Evolutionary conservation across 2,113 vertebrate genomes (phyloP), one percentile per base, ranked within the genome.

Genomic region (Centropus unirufus): DNA sequence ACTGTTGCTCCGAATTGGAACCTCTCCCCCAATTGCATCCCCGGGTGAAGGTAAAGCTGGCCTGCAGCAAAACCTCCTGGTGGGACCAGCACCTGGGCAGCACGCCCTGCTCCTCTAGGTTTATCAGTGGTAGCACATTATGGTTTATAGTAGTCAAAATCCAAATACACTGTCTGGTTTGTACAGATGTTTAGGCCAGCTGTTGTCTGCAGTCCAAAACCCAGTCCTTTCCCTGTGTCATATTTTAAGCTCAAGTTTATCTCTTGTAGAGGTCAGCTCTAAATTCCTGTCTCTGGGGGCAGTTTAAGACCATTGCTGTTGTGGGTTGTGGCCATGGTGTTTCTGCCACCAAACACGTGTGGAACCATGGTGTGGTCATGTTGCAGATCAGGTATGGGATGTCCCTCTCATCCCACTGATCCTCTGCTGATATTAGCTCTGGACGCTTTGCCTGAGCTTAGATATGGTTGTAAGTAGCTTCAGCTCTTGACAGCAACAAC

Each of bases 401-500:
- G 73, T 49, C 46, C 30, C 30, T 36, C 39, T 69, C 46, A n/a
- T 21, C 51, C 30, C 32, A 42, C 81, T 2, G 1, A 3, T 40
- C 46, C 40, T 10, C 24, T 57, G 26, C 59, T 77, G 67, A n/a
- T 13, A 22, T 29, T 58, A 58, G 5, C 24, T 87, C 44, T 8
- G 1, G 49, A 81, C 72, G 55, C 68, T 77, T 83, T 89, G 63
- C n/a, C 40, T n/a, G 55, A 49, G 24, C 34, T 76, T 63, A 47
- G 44, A 29, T 14, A 3, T 36, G 47, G n/a, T 54, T 63, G 27
- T 13, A 51, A 13, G 78, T 39, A 70, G 36, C 61, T 70, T 74
- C 73, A 59, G 21, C 30, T 16, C 16, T 62, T 0, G 0, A 27
- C 42, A 26, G 26, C 18, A 70, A 1, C 57, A 40, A 49, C 14